Evolutionary conservation across 2,888 invertebrate species (phyloP), one percentile per base, ranked within the genome.

Genomic region (Macrosoma leucophasiata): DNA sequence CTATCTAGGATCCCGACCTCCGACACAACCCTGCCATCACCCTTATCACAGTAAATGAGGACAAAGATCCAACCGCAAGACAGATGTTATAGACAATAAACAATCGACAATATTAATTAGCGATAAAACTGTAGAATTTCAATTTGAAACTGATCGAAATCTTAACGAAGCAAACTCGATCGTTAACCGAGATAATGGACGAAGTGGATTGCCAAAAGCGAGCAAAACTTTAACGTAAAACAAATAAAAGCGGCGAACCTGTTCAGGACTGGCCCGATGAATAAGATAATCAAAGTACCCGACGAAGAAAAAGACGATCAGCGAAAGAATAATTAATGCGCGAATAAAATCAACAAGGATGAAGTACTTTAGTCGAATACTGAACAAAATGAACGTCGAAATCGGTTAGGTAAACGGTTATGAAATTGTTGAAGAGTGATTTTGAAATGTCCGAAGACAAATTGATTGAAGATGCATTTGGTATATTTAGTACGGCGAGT

Each of bases 211-310:
- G 78, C 77, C 74, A 77, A 82, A 84, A 72, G 77, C 62, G 69
- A 79, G 70, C 74, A 84, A 82, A 78, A 76, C 65, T 70, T 62
- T n/a, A n/a, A 59, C 68, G 66, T 71, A 81, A 79, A 81, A 67
- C 77, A 82, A 84, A 84, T 77, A 81, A 79, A 82, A 71, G 59
- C 67, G 65, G 67, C 73, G 60, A 75, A 79, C 79, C 73, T 53
- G 78, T 78, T 47, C 51, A 53, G 59, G 58, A 53, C 54, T 43
- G 41, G 60, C 55, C 52, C 54, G 70, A 68, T 64, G 70, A 75
- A 77, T 77, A 73, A 75, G 75, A 78, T 78, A 78, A 81, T 81
- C 77, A 75, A 77, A n/a, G n/a, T n/a, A 62, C 64, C 55, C 48
- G 55, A 62, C 25, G 62, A 57, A 55, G 58, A 58, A 31, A 41